Base-by-base conservation (phyloP, 2,797 vertebrate species). In the Meriones psammophilus region DNA sequence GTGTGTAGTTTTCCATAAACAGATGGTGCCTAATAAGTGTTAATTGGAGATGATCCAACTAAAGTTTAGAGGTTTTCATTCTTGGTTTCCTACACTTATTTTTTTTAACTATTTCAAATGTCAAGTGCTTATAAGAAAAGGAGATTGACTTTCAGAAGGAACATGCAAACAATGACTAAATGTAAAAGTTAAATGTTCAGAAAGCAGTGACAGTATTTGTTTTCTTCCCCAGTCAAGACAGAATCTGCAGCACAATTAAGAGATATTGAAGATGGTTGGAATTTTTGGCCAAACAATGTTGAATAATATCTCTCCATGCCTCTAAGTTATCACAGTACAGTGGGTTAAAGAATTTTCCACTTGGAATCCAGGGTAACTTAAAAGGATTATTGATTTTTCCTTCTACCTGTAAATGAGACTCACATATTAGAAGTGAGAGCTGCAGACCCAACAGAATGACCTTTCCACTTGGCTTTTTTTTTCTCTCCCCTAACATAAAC, bases 321-420 rank as follows among this genome's bases (percentile, higher is more conserved):
- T 97, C 88, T 93, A 97, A 98, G 97, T 97, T 97, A 97, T 84
- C 89, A 84, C 81, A 79, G 76, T n/a, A 0, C 12, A 95, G 87
- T 64, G 58, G 56, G 77, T 96, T 97, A 98, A 98, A 97, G 60
- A 94, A 97, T 97, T 96, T 91, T 97, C 90, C 94, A 96, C 96
- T 98, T 93, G 94, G 92, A 98, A 97, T 98, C 95, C 96, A 96
- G 96, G 97, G 95, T 91, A 98, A 97, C 96, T 97, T 98, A 97
- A 98, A 98, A 97, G 71, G 83, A 96, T 96, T 98, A 98, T 98
- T 98, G 98, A 98, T 98, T 98, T 98, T 91, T 60, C 73, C 93
- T 79, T 97, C 97, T 97, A 95, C 97, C 98, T 97, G 97, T 96
- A 98, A 98, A 98, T 97, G 97, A 97, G 97, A 97, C 91, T 97